phyloP scores from a whole-genome alignment of 2,888 invertebrate genomes.

The Lasioglossum figueresi region DNA sequence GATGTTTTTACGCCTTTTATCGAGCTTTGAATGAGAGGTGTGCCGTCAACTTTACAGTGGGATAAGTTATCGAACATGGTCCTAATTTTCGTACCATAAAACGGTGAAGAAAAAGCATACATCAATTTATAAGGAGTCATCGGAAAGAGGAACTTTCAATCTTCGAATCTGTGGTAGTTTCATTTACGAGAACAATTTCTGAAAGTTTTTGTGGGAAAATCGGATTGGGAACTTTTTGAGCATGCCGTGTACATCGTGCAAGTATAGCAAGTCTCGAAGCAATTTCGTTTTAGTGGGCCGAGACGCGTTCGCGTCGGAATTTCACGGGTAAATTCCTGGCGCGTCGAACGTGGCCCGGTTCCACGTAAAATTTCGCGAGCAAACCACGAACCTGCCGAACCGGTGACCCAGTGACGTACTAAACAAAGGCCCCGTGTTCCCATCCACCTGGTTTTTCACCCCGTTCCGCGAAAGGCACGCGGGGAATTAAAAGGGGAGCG shows the following conservation, averaged over 20 bases:
- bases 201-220: too few species aligned
- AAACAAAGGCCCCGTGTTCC: conserved; percentile 6
- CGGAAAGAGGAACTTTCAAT: too few species aligned
- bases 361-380: conserved; percentile 47
- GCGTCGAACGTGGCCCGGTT: conserved; percentile 45
- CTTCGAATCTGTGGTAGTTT: too few species aligned
- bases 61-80: too few species aligned
- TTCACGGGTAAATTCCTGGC: conserved; percentile 54
- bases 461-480: neutral
- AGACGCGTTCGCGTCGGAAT: conserved; percentile 44
- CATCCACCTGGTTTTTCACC: neutral
- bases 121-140: too few species aligned
- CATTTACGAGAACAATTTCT: too few species aligned
- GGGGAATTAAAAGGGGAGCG: conserved; percentile 5
- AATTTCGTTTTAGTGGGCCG: conserved; percentile 49
- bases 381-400: conserved; percentile 2
- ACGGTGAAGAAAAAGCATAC: too few species aligned
- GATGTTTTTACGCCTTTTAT: too few species aligned
- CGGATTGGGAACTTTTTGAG: neutral
- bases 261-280: neutral
- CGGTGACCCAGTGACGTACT: conserved; percentile 25
- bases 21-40: too few species aligned
- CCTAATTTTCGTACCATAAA: too few species aligned
- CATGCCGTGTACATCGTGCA: neutral
- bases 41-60: too few species aligned